phyloP scores from a whole-genome alignment of 1,140 invertebrate genomes.

The Euglossa dilemma region DNA sequence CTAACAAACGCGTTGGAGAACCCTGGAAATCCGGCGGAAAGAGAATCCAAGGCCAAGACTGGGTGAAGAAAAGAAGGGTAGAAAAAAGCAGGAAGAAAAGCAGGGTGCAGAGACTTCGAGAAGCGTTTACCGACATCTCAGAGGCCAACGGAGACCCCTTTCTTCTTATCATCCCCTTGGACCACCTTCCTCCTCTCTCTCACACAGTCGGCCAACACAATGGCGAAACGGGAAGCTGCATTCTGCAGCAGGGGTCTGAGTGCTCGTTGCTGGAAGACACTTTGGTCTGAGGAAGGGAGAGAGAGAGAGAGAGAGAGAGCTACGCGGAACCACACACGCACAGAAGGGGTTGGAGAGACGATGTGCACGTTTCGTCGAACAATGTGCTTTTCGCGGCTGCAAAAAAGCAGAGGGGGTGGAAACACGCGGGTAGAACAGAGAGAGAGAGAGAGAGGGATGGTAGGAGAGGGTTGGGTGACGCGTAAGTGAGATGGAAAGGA shows the following conservation, averaged over 20 bases:
- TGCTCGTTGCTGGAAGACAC: conserved; percentile 54
- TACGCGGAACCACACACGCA: background rate
- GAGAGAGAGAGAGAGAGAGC: background rate
- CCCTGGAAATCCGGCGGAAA: background rate
- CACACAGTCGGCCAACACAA: conserved; percentile 38
- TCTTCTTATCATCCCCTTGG: conserved; percentile 29
- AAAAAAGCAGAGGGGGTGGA: conserved; percentile 21
- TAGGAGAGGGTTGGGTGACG: background rate
- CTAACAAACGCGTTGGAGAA: background rate
- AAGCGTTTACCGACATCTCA: conserved; percentile 53
- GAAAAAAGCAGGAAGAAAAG: background rate
- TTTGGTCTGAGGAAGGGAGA: conserved; percentile 20
- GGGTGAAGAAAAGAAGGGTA: background rate
- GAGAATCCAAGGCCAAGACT: background rate
- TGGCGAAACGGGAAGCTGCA: conserved; percentile 46
- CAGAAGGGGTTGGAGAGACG: background rate
- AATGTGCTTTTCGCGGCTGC: conserved; percentile 51
- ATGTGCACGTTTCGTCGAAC: conserved; percentile 46
- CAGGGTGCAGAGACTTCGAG: conserved; percentile 20
- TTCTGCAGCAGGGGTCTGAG: conserved; percentile 40
- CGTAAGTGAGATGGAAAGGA: conserved; percentile 10
- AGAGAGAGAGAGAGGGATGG: background rate
- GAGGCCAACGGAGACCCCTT: conserved; percentile 25
- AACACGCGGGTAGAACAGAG: background rate
- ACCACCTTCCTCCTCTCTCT: conserved; percentile 9